Evolutionary conservation across 2,797 vertebrate genomes (phyloP), one percentile per base, ranked within the genome.

Genomic region (Urosaurus nigricauda): DNA sequence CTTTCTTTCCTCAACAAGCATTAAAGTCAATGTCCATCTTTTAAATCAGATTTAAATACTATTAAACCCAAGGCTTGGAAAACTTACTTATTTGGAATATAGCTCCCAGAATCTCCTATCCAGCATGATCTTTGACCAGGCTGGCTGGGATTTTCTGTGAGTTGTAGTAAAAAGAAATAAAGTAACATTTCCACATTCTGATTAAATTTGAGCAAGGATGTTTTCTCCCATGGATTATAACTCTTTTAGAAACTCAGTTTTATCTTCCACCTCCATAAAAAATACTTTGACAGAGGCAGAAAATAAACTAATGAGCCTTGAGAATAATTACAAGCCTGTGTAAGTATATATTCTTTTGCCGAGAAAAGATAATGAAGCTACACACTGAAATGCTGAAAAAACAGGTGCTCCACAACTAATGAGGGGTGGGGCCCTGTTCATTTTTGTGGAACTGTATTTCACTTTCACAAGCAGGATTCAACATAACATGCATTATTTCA

Each of bases 11-110:
- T 85, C 68, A 80, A 77, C 81, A 81, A 90, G 8, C 89, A 91
- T 92, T 92, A 89, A 35, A 93, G 68, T 81, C 90, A 85, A 91
- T 92, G 89, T 70, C 79, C 77, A 90, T 90, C 87, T 92, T 93
- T 77, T 68, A n/a, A 90, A 87, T 88, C 89, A 85, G 11, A 88
- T 88, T 94, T 84, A 88, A 87, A 89, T 79, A 60, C 83, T 90
- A 86, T 88, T 90, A 32, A 86, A 95, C 86, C 81, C 26, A 68
- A 29, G 29, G 3, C 65, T 68, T 29, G 26, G 12, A 32, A 68
- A 68, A 29, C 29, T 68, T 32, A 68, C 65, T 32, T 29, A 68
- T 32, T 68, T 68, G 65, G 65, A 32, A 11, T 32, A 68, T 29
- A 68, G 12, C 11, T 68, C 65, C 29, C 12, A 32, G 29, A 32